Evolutionary conservation across 2,797 vertebrate species (phyloP), one percentile per base, ranked within the genome.

Genomic region (Channa striata): DNA sequence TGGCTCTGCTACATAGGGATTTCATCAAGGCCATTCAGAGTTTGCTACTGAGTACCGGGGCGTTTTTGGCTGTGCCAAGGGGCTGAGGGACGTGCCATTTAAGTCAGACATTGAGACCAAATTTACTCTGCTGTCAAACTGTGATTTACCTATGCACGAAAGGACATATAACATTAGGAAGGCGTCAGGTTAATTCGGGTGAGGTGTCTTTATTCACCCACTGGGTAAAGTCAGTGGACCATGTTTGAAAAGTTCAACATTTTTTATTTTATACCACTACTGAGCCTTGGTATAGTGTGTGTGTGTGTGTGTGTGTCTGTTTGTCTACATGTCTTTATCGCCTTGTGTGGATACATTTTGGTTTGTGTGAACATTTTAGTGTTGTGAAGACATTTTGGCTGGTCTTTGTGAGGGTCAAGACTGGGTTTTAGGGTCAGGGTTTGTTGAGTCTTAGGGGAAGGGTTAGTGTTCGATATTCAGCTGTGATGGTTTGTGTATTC

Each of bases 11-110:
- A 72, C 88, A 78, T 74, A 74, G 86, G 85, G 89, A 89, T 92
- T 92, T 93, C 90, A 92, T 92, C 91, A 93, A 91, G 84, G 83
- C 89, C 85, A 87, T 91, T 93, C 87, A 92, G 64, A 87, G 68
- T 83, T 84, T 85, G 84, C 53, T 87, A 78, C 87, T 84, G 48
- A 71, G 54, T 56, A 73, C 68, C 83, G 82, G 85, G 75, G 77
- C 74, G 69, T 84, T 85, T 87, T 74, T 77, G 76, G 74, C 73
- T 16, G 49, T 64, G 74, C 64, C 14, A 60, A 70, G 68, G 76
- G 62, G 71, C 72, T 70, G n/a, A 74, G 69, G 65, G 87, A 84
- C 54, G 11, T 80, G 78, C 69, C 77, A 88, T 87, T 84, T 82
- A 68, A 68, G 58, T 63, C 42, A 4, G 43, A 20, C 76, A 44